These are phyloP conservation scores for Nothobranchius kuhntae DNA, from an alignment of 2,113 vertebrate species.

Conservation along the genomic window DNA sequence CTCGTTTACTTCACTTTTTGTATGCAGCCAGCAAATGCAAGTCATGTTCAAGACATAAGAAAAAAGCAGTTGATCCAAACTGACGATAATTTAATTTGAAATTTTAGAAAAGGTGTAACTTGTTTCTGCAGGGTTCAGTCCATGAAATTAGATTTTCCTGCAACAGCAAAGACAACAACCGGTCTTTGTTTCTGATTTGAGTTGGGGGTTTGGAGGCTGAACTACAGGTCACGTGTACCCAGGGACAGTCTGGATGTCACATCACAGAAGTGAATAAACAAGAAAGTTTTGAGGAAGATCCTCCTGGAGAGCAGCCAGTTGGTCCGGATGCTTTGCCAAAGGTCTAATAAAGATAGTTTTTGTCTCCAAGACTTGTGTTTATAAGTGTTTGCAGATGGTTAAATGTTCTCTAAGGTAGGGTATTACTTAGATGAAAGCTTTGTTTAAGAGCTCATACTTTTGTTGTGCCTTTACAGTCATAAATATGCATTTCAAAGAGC, in stretches of 20 bases:
- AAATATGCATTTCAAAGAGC: no score
- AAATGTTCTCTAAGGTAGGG: neutral
- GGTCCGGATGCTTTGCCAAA: neutral
- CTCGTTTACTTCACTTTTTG: neutral
- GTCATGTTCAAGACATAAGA: neutral
- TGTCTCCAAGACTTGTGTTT: slow-evolving; percentile 22
- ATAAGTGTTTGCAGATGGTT: neutral
- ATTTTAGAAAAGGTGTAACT: slow-evolving; percentile 1
- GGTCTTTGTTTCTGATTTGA: neutral
- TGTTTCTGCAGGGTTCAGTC: neutral
- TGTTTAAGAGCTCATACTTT: neutral
- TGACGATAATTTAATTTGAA: neutral
- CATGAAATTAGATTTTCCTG: neutral
- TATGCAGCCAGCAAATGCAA: neutral
- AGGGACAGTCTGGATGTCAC: slow-evolving; percentile 11
- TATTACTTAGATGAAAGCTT: neutral
- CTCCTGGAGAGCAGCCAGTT: slow-evolving; percentile 29
- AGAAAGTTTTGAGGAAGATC: slow-evolving; percentile 37
- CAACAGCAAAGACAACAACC: neutral
- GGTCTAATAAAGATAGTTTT: slow-evolving; percentile 22
- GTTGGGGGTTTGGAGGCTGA: neutral
- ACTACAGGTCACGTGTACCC: slow-evolving; percentile 3
- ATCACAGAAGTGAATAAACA: slow-evolving; percentile 6
- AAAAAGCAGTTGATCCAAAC: slow-evolving; percentile 3
- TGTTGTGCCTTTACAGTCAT: no score